Conservation (phyloP, 2,113 vertebrate species). For the Nymphicus hollandicus region DNA sequence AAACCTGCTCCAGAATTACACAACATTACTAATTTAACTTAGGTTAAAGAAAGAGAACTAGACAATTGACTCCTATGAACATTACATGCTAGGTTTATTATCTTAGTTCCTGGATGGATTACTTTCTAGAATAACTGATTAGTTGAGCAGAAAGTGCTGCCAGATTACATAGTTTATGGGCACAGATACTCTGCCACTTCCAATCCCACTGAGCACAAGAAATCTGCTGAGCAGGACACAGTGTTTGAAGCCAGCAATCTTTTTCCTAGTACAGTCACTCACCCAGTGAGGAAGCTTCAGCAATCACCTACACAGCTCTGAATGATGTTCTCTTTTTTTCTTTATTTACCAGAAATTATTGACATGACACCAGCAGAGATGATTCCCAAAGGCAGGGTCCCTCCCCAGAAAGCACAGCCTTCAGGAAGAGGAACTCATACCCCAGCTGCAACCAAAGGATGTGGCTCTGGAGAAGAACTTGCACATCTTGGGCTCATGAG, state of each 20-base stretch:
- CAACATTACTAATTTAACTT: neutral
- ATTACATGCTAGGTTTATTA: neutral
- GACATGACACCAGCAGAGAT: neutral
- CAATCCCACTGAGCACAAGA: neutral
- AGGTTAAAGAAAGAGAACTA: neutral
- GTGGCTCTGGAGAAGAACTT: fast-evolving
- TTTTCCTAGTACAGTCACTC: neutral
- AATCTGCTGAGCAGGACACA: neutral
- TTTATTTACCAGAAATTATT: neutral
- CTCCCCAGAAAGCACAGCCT: neutral
- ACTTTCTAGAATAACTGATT: neutral
- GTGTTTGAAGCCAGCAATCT: neutral
- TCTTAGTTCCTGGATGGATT: neutral
- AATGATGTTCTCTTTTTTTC: neutral
- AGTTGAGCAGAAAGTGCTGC: neutral
- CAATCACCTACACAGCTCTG: neutral
- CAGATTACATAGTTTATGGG: neutral
- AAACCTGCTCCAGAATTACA: neutral
- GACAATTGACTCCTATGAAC: neutral
- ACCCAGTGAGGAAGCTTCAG: neutral
- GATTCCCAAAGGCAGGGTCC: neutral
- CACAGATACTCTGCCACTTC: neutral
- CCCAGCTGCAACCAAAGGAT: neutral
- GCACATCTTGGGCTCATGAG: too few relatives aligned
- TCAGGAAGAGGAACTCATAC: neutral